These are phyloP conservation scores for Todiramphus chloris DNA, from an alignment of 2,113 vertebrate genomes.

Conservation along the genomic window DNA sequence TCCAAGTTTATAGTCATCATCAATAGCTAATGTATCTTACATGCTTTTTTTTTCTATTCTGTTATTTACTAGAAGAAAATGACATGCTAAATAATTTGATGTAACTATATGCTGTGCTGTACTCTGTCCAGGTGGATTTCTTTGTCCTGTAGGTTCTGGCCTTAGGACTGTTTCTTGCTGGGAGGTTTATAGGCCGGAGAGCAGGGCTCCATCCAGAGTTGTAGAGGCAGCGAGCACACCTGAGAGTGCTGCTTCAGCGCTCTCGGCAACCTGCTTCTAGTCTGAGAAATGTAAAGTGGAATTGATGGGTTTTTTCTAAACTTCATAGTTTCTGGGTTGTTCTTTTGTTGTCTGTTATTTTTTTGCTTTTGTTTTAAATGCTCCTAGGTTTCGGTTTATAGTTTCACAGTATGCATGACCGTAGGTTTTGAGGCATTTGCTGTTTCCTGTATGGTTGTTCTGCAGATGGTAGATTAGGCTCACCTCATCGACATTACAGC, in stretches of 20 bases:
- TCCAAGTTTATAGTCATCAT: not conserved
- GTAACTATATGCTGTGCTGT: not conserved
- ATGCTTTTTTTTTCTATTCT: not conserved
- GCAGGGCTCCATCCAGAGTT: not conserved
- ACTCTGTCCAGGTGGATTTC: not conserved
- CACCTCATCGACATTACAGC: not conserved
- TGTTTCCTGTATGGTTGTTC: not conserved
- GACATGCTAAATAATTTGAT: not conserved
- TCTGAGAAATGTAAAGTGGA: not conserved
- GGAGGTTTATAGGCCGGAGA: not conserved
- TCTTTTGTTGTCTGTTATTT: not conserved
- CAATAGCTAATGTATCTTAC: not conserved
- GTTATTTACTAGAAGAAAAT: not conserved
- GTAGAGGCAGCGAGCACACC: not conserved
- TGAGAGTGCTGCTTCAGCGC: not conserved
- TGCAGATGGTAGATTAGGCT: not conserved
- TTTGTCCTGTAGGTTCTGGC: not conserved
- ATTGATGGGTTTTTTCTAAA: not conserved
- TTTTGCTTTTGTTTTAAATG: not conserved
- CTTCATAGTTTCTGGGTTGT: not conserved
- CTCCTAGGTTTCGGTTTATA: not conserved
- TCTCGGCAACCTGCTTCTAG: fast-evolving
- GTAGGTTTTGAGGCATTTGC: not conserved
- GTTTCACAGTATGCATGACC: not conserved
- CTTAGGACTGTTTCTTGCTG: not conserved